phyloP scores from a whole-genome alignment of 2,888 invertebrate genomes.

The Synergus laeviventris region DNA sequence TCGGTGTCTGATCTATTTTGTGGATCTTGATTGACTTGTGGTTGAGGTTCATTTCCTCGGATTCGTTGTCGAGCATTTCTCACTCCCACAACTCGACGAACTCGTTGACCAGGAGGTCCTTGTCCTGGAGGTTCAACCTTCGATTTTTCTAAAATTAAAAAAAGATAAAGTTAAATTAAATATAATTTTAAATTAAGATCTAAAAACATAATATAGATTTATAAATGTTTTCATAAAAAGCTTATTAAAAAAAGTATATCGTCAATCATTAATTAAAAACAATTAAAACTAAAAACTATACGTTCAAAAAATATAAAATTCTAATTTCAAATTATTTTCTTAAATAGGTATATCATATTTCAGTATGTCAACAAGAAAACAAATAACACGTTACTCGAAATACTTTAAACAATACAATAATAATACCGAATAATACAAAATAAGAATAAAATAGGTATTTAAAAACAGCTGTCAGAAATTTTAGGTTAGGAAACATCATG shows the following conservation, averaged over 20 bases:
- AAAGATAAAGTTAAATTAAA: background rate
- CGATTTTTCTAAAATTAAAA: conserved; percentile 48
- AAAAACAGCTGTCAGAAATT: conserved; percentile 48
- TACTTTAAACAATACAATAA: too few species aligned
- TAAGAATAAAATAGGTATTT: background rate
- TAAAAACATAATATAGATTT: too few species aligned
- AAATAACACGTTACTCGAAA: too few species aligned
- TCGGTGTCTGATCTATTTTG: conserved; percentile 72
- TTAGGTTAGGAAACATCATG: background rate
- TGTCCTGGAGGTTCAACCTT: conserved; percentile 74
- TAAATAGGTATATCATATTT: too few species aligned
- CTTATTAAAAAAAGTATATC: too few species aligned
- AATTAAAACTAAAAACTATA: too few species aligned
- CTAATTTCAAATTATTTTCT: too few species aligned
- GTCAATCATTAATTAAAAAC: too few species aligned
- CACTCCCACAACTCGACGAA: conserved; percentile 83
- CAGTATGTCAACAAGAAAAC: too few species aligned
- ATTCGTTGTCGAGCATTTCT: conserved; percentile 84
- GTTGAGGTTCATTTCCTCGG: conserved; percentile 77
- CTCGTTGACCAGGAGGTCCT: conserved; percentile 64
- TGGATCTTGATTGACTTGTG: conserved; percentile 18
- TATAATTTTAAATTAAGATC: background rate
- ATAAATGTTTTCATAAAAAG: too few species aligned
- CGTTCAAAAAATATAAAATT: too few species aligned
- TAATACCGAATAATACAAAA: background rate